Evolutionary conservation across 2,888 invertebrate genomes (phyloP), one percentile per base, ranked within the genome.

Genomic region (Hofmannophila pseudospretella): DNA sequence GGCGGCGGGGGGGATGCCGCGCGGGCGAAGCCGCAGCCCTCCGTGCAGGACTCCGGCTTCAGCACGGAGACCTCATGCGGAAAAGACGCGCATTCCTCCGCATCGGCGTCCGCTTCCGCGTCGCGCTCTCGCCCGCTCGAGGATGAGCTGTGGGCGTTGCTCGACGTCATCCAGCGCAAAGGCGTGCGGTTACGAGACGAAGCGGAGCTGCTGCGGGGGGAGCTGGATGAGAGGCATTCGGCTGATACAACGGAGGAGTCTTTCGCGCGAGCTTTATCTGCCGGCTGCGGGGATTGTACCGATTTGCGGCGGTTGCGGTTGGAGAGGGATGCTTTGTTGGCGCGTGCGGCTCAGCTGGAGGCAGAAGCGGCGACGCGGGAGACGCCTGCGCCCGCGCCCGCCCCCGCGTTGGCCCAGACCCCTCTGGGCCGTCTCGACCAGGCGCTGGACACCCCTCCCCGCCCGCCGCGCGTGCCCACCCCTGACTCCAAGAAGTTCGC

Each of bases 11-110:
- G 85, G 53, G 70, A 80, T 88, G 57, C 90, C 84, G 40, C 88
- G 85, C 58, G 84, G 13, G 58, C 81, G 44, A 86, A 93, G 89
- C 85, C 91, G 82, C 69, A 93, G 88, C 86, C 91, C 69, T 88
- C 89, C 84, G 86, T 90, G 74, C 75, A 91, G 59, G 96, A 96
- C 81, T 95, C 95, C 32, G 96, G 96, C 37, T 96, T 96, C 85
- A 95, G 95, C 74, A 95, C 96, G 42, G 96, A 96, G 80, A 94
- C 95, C 34, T 94, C 94, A 36, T 92, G 92, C 62, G 94, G 92
- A 60, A 93, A 93, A 73, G 93, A 93, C 69, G 92, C 94, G 47
- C 93, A 94, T 66, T 92, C 92, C 12, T 92, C 92, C 67, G 78
- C 89, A 19, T 74, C 79, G 55, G 87, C 63, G 37, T 77, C 78